phyloP scores from a whole-genome alignment of 2,888 invertebrate genomes.

The Sisyra nigra region DNA sequence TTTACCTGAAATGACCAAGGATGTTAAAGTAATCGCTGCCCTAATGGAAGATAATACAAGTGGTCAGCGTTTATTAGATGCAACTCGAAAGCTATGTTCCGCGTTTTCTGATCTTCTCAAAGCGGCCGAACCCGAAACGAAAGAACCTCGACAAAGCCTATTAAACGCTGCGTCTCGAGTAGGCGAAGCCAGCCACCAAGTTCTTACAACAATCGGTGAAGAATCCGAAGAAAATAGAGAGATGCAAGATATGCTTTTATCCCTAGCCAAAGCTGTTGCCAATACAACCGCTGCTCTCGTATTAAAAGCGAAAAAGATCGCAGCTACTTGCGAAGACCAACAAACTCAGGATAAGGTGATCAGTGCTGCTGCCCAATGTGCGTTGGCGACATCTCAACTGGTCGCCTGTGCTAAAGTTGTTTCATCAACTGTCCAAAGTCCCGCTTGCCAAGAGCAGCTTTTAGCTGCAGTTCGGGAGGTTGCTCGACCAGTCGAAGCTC shows the following conservation, averaged over 20 bases:
- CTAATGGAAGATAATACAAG: slow-evolving; percentile 74
- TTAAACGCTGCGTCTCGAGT: slow-evolving; percentile 91
- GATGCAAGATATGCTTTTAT: slow-evolving; percentile 75
- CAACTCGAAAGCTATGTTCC: slow-evolving; percentile 77
- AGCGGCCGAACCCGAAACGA: slow-evolving; percentile 89
- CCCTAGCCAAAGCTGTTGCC: slow-evolving; percentile 92
- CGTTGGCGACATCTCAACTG: slow-evolving; percentile 90
- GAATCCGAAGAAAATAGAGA: slow-evolving; percentile 75
- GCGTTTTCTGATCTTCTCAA: slow-evolving; percentile 90
- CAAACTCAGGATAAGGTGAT: slow-evolving; percentile 78
- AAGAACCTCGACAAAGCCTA: slow-evolving; percentile 81
- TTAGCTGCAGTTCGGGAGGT: slow-evolving; percentile 87
- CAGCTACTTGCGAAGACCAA: slow-evolving; percentile 71
- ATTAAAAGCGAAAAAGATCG: slow-evolving; percentile 90
- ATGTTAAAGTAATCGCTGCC: slow-evolving; percentile 87
- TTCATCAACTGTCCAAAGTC: slow-evolving; percentile 66
- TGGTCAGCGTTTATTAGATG: slow-evolving; percentile 77
- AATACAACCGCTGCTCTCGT: slow-evolving; percentile 95
- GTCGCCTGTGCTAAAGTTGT: slow-evolving; percentile 95
- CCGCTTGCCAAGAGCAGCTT: slow-evolving; percentile 78
- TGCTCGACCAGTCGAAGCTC: slow-evolving; percentile 75
- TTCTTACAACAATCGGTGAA: slow-evolving; percentile 84
- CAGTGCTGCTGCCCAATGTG: slow-evolving; percentile 91
- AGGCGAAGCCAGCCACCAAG: slow-evolving; percentile 90
- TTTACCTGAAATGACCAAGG: slow-evolving; percentile 89